Conservation (phyloP, 2,113 vertebrate species). For the Oxyura jamaicensis region DNA sequence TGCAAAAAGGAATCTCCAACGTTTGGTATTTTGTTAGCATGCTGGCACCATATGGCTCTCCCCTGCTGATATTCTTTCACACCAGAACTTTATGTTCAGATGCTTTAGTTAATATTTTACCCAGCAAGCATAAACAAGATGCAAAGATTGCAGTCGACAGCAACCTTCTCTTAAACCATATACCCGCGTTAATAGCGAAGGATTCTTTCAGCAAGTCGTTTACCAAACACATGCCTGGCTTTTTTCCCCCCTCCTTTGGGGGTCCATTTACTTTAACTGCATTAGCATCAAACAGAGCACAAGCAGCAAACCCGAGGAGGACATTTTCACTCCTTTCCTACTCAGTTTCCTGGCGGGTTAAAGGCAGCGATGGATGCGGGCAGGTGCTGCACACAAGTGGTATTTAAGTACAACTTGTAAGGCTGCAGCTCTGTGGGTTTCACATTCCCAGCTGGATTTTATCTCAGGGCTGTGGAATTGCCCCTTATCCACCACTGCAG, state of each 20-base stretch:
- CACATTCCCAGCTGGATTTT: background rate
- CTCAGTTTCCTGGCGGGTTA: background rate
- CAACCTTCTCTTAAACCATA: constrained; percentile 46
- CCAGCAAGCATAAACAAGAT: constrained; percentile 71
- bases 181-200: background rate
- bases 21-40: constrained; percentile 53
- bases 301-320: background rate
- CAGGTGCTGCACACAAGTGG: fast-evolving
- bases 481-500: background rate
- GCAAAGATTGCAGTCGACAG: constrained; percentile 59
- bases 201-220: background rate
- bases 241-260: background rate
- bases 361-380: background rate
- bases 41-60: constrained; percentile 65
- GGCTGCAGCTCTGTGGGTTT: background rate
- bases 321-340: background rate
- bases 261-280: constrained; percentile 16
- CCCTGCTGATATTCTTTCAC: constrained; percentile 68
- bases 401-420: background rate
- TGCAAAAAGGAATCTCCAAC: constrained; percentile 47
- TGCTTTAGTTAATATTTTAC: constrained; percentile 58
- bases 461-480: background rate
- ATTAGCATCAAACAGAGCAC: background rate
- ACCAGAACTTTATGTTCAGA: constrained; percentile 57
- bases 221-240: background rate